Conservation (phyloP, 2,888 invertebrate genomes). For the Temnothorax rugatulus region DNA sequence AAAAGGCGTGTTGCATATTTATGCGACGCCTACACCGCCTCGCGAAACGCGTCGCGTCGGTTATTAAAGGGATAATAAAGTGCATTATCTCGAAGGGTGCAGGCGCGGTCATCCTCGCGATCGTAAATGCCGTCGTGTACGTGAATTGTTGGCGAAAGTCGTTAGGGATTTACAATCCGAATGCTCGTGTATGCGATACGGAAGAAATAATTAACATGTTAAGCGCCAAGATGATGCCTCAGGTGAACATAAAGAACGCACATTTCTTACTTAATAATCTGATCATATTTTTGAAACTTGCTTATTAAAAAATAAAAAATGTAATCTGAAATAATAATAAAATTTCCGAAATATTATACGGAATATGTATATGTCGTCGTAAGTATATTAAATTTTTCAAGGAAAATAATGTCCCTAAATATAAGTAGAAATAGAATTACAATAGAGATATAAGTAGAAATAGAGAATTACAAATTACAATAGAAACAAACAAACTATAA, state of each 20-base stretch:
- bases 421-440: not conserved
- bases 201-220: constrained; percentile 50
- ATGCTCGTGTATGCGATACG: not conserved
- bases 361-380: not conserved
- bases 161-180: constrained; percentile 48
- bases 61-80: constrained; percentile 71
- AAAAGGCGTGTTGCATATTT: constrained; percentile 41
- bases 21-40: constrained; percentile 56
- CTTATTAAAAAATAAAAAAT: not conserved
- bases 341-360: not conserved
- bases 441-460: not conserved
- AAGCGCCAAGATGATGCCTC: not conserved
- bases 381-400: not conserved
- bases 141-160: constrained; percentile 41
- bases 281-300: not conserved
- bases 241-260: not conserved
- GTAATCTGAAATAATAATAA: not conserved
- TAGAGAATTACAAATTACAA: not conserved
- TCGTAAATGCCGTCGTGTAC: constrained; percentile 50
- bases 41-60: constrained; percentile 41
- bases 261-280: not conserved
- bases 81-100: constrained; percentile 59
- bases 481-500: not conserved
- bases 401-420: not conserved
- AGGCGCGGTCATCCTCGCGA: constrained; percentile 24